phyloP scores from a whole-genome alignment of 2,888 invertebrate genomes.

The Drosophila maculinotata region DNA sequence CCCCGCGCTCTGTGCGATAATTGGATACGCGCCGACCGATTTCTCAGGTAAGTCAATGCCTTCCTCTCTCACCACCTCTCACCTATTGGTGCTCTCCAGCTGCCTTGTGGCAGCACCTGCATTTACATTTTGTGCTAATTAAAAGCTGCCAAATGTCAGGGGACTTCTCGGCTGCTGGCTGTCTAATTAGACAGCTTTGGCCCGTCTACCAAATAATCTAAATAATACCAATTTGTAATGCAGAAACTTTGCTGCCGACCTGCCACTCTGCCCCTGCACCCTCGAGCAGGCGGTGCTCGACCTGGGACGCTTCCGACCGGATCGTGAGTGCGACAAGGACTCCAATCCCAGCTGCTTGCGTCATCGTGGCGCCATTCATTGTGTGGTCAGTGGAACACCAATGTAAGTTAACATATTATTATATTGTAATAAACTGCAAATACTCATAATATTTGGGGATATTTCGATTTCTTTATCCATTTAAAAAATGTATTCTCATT shows the following conservation, averaged over 20 bases:
- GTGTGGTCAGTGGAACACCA: conserved; percentile 95
- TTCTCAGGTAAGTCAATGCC: conserved; percentile 85
- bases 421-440: not conserved
- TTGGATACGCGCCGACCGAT: conserved; percentile 95
- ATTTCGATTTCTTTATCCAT: too few relatives aligned
- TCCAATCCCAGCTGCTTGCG: conserved; percentile 95
- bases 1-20: conserved; percentile 93
- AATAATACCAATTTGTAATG: conserved; percentile 40
- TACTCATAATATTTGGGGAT: too few relatives aligned
- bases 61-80: not conserved
- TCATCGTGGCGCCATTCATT: conserved; percentile 95
- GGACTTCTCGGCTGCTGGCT: conserved; percentile 6
- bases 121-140: conserved; percentile 64
- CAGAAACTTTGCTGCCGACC: conserved; percentile 94
- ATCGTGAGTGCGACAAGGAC: conserved; percentile 95
- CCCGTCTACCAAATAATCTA: conserved; percentile 11
- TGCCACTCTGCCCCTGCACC: conserved; percentile 96
- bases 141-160: conserved; percentile 44
- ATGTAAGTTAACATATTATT: conserved; percentile 87
- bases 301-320: conserved; percentile 96
- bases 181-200: conserved; percentile 54
- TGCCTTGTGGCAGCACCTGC: conserved; percentile 11
- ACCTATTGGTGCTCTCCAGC: not conserved
- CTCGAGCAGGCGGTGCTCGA: conserved; percentile 95
- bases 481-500: too few relatives aligned